Evolutionary conservation across 2,797 vertebrate genomes (phyloP).

Genomic region (Martes flavigula): DNA sequence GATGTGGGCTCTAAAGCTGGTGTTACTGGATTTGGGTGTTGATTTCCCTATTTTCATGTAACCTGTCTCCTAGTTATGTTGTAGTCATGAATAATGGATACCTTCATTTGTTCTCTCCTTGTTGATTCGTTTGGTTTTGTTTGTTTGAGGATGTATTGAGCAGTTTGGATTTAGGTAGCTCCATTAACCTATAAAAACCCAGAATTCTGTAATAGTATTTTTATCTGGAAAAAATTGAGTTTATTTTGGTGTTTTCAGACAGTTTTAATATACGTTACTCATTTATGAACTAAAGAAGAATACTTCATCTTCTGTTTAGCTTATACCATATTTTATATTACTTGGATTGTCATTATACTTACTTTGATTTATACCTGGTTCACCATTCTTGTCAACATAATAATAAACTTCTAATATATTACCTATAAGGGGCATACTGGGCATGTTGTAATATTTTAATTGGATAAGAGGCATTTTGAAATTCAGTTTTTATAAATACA

Average conservation of each 20-base stretch:
- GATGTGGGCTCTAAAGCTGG: background rate
- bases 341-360: slow-evolving; percentile 38
- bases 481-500: slow-evolving; percentile 32
- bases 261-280: background rate
- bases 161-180: background rate
- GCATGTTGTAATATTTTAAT: background rate
- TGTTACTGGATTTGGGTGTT: background rate
- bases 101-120: background rate
- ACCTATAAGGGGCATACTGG: background rate
- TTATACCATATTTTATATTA: background rate
- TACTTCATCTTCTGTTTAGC: background rate
- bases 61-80: background rate
- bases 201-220: background rate
- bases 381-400: slow-evolving; percentile 33
- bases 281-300: slow-evolving; percentile 20
- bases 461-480: slow-evolving; percentile 36
- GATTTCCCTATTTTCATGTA: background rate
- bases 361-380: background rate
- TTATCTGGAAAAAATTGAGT: background rate
- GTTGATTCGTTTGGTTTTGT: background rate
- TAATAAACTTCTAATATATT: background rate
- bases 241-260: background rate
- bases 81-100: background rate
- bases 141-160: background rate
- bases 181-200: background rate